Conservation (phyloP, 2,113 vertebrate species). For the Cervus canadensis region DNA sequence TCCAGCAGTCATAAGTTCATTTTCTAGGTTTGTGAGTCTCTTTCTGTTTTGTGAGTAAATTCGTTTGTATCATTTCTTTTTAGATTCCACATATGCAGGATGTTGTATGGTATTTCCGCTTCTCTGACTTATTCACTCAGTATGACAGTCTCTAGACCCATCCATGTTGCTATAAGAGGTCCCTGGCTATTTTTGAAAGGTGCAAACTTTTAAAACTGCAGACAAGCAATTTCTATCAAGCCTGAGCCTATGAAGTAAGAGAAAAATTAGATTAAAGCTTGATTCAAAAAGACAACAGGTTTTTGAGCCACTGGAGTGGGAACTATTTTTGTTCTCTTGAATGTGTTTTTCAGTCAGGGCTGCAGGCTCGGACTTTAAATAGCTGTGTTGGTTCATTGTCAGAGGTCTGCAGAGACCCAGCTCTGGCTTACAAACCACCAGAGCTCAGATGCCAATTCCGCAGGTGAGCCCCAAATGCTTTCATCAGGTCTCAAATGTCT, state of each 20-base stretch:
- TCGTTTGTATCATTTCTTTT: not conserved
- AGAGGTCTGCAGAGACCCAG: not conserved
- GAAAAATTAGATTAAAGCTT: not conserved
- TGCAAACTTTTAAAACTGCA: not conserved
- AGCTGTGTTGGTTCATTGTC: not conserved
- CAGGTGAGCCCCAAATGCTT: too few relatives aligned
- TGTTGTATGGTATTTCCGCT: not conserved
- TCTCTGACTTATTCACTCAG: not conserved
- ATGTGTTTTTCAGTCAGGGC: not conserved
- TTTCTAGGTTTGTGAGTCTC: not conserved
- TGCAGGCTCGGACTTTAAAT: not conserved
- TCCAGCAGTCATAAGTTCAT: not conserved
- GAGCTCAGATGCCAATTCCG: fast-evolving
- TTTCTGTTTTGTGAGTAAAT: not conserved
- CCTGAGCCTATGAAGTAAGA: not conserved
- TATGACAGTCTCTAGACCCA: not conserved
- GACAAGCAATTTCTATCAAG: not conserved
- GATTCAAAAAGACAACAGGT: not conserved
- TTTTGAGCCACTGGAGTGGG: not conserved
- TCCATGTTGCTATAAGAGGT: not conserved
- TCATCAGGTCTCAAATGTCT: not conserved
- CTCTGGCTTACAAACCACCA: fast-evolving
- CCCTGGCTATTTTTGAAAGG: not conserved
- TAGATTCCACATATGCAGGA: not conserved
- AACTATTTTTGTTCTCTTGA: not conserved